These are phyloP conservation scores for Stictocephala bisonia DNA, from an alignment of 2,888 invertebrate species.

Conservation along the genomic window DNA sequence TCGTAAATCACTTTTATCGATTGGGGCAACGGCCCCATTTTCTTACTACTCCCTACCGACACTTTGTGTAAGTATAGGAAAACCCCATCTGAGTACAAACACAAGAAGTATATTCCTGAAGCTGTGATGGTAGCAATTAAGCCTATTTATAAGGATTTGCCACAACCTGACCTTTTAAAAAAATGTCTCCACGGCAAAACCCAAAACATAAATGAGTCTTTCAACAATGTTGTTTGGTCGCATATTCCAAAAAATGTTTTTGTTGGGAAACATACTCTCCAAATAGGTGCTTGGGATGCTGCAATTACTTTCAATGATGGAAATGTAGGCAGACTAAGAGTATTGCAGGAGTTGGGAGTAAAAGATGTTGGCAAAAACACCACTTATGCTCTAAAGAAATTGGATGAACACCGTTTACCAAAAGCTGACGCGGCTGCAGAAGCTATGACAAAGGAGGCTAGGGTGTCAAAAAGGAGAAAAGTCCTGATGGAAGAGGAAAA, in stretches of 20 bases:
- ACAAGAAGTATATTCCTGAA: slow-evolving; percentile 26
- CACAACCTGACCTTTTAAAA: not conserved
- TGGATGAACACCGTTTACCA: not conserved
- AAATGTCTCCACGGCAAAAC: slow-evolving; percentile 14
- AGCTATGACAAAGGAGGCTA: slow-evolving; percentile 16
- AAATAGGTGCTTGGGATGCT: not conserved
- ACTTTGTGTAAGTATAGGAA: no score
- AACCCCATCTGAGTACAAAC: no score
- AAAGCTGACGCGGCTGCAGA: not conserved
- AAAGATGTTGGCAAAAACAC: not conserved
- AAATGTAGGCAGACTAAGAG: slow-evolving; percentile 15
- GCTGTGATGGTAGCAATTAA: not conserved
- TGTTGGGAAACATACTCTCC: not conserved
- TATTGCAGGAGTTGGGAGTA: not conserved
- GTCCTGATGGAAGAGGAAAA: not conserved
- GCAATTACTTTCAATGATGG: slow-evolving; percentile 20
- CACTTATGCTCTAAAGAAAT: not conserved
- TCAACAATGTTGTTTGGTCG: slow-evolving; percentile 19
- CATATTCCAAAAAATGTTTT: not conserved
- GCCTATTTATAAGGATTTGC: slow-evolving; percentile 10
- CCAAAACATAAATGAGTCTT: slow-evolving; percentile 24
- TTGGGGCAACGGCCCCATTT: no score
- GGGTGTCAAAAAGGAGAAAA: slow-evolving; percentile 9
- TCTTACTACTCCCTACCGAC: no score
- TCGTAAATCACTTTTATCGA: no score